Conservation (phyloP, 2,888 invertebrate genomes). For the Augiades crinisus region DNA sequence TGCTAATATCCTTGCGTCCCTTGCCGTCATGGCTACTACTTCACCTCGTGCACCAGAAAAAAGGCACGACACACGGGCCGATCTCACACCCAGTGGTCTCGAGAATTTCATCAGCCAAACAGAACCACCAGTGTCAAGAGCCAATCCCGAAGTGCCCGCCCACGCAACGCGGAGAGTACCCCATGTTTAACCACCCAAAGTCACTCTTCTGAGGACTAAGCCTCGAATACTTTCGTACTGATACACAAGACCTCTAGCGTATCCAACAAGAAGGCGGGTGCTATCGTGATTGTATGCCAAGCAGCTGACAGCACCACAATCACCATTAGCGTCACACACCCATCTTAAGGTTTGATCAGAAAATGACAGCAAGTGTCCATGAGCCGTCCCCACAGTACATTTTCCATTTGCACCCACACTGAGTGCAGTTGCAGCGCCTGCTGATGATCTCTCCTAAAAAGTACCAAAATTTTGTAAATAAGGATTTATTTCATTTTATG, state of each 20-base stretch:
- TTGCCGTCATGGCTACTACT: conserved; percentile 72
- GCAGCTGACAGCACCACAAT: conserved; percentile 90
- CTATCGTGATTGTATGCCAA: conserved; percentile 94
- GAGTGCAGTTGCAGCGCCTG: conserved; percentile 93
- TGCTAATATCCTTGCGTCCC: conserved; percentile 86
- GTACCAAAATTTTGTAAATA: not conserved
- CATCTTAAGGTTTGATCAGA: conserved; percentile 92
- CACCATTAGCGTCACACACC: conserved; percentile 87
- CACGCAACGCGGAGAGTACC: conserved; percentile 69
- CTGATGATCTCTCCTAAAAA: conserved; percentile 90
- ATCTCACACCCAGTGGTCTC: conserved; percentile 92
- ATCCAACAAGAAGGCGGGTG: conserved; percentile 88
- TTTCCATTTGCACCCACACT: conserved; percentile 85
- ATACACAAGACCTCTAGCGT: conserved; percentile 90
- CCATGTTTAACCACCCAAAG: conserved; percentile 74
- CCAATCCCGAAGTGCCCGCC: conserved; percentile 70
- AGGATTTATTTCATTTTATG: too few relatives aligned
- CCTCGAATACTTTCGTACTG: conserved; percentile 93
- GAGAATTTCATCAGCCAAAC: conserved; percentile 97
- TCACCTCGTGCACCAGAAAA: conserved; percentile 99
- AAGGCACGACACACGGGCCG: conserved; percentile 94
- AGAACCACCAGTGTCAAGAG: conserved; percentile 96
- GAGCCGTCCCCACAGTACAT: conserved; percentile 96
- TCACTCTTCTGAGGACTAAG: conserved; percentile 63
- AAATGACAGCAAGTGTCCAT: conserved; percentile 91